Percentiles rank a stretch among this genome's conserved stretches.
Evolutionary conservation across 2,113 vertebrate genomes (phyloP).

Genomic region (Cyprinodon brontotheroides): DNA sequence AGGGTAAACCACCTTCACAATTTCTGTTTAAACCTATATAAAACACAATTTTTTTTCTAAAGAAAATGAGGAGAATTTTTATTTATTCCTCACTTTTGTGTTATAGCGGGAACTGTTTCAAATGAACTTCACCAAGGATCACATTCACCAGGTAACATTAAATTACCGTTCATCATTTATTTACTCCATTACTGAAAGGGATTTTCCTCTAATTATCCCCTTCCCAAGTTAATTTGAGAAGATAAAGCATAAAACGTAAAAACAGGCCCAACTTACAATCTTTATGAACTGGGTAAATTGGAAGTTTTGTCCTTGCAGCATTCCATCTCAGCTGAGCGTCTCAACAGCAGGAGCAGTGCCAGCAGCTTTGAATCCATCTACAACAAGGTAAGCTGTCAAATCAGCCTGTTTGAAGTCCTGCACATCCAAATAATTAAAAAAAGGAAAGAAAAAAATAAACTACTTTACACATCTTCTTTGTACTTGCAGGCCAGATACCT

Average conservation of each 20-base stretch:
- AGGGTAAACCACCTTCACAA: conserved; percentile 36
- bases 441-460: neutral
- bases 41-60: neutral
- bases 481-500: conserved; percentile 76
- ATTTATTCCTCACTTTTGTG: neutral
- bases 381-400: conserved; percentile 55
- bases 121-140: conserved; percentile 63
- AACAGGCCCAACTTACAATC: neutral
- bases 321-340: conserved; percentile 1
- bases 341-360: conserved; percentile 61
- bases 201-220: neutral
- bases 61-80: neutral
- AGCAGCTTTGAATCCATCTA: conserved; percentile 71
- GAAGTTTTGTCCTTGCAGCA: conserved; percentile 51
- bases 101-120: conserved; percentile 43
- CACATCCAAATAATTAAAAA: neutral
- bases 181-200: neutral
- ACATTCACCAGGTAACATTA: conserved; percentile 67
- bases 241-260: neutral
- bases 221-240: neutral
- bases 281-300: conserved; percentile 18
- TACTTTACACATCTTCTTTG: conserved; percentile 6
- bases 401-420: neutral
- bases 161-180: neutral
- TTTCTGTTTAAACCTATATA: neutral